phyloP scores from a whole-genome alignment of 2,797 vertebrate genomes.

The Margarornis squamiger region DNA sequence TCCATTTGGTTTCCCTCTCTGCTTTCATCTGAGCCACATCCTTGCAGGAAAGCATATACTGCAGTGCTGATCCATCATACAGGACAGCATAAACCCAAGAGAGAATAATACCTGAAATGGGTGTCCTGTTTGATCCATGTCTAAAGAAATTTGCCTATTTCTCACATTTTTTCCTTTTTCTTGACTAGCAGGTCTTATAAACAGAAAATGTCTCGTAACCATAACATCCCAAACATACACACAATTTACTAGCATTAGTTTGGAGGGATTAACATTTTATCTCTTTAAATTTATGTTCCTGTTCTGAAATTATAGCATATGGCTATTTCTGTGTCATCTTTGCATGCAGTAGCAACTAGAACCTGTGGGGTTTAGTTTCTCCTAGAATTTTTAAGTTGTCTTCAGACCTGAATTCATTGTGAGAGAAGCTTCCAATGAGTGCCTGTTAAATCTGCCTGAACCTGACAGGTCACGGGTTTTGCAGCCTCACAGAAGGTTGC shows the following conservation, averaged over 20 bases:
- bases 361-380: not conserved
- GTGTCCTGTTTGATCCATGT: not conserved
- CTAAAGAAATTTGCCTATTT: not conserved
- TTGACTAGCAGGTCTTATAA: not conserved
- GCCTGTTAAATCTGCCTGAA: not conserved
- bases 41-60: not conserved
- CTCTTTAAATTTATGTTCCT: not conserved
- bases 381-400: not conserved
- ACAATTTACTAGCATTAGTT: not conserved
- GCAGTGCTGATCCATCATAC: not conserved
- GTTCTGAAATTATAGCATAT: not conserved
- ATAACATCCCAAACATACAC: not conserved
- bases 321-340: not conserved
- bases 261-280: not conserved
- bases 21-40: not conserved
- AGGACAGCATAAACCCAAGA: not conserved
- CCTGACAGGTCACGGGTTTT: not conserved
- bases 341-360: not conserved
- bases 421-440: not conserved
- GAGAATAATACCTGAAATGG: not conserved
- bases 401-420: not conserved
- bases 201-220: not conserved
- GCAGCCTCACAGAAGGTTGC: not conserved
- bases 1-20: slow-evolving; percentile 29
- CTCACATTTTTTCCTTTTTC: not conserved